Base-by-base conservation (phyloP, 2,113 vertebrate species). In the Echinops telfairi region DNA sequence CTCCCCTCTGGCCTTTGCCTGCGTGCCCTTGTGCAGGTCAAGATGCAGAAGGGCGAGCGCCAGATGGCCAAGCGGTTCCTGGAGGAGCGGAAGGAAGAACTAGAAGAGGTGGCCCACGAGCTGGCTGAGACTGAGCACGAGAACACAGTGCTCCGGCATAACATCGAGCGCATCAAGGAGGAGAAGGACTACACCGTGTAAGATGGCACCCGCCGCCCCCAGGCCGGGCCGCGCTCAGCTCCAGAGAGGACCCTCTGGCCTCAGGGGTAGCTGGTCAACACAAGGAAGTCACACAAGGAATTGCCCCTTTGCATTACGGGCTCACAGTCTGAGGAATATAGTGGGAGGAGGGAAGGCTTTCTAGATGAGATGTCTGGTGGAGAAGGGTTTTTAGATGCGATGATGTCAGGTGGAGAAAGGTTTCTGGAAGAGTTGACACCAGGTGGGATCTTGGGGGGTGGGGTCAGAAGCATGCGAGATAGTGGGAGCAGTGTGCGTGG, bases 151-250 rank as follows among this genome's bases (percentile, higher is more conserved):
- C 97, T 99, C 17, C 97, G 98, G 15, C 98, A 98, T 60, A 98
- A 98, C 88, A 99, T 99, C 57, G 99, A 99, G 90, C 98, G 98
- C 95, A 99, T 99, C 92, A 97, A 98, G 90, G 98, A 98, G 83
- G 99, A 98, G 80, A 98, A 97, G 11, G 98, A 98, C 78, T 94
- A 97, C 20, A 98, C 96, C 96, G 89, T 98, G 99, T 98, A 97
- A 97, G 97, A 85, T 53, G 78, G 31, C 47, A 9, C 47, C 47
- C 47, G n/a, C n/a, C 33, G 17, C 6, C 36, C 19, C 10, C 20
- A 3, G 3, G 10, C 40, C 64, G 1, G 9, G 36, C 83, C 12
- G 5, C 25, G 33, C 27, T 64, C 14, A 76, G 76, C 57, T 19
- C 83, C 0, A 4, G 38, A 33, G 60, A 43, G 3, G 71, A 29